phyloP scores from a whole-genome alignment of 2,797 vertebrate genomes.

The Gorsachius magnificus region DNA sequence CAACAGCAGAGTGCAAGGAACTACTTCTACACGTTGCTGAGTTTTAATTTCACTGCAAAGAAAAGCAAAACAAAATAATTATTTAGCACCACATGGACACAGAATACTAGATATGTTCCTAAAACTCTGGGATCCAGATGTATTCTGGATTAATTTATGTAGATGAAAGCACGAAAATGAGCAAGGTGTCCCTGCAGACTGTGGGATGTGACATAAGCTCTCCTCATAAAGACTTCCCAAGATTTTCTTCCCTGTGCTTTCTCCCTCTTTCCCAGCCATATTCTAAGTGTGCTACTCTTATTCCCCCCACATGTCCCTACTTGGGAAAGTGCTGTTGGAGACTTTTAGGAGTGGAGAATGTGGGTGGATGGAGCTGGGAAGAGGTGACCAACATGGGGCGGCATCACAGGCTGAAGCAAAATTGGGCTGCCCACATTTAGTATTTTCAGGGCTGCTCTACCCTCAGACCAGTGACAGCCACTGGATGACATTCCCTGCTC shows the following conservation, averaged over 20 bases:
- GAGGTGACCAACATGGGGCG: neutral
- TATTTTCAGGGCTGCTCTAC: neutral
- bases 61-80: neutral
- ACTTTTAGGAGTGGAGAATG: neutral
- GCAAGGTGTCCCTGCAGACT: neutral
- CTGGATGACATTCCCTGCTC: neutral
- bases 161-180: neutral
- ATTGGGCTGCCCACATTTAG: accelerated
- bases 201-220: neutral
- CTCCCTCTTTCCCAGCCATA: neutral
- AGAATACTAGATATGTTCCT: neutral
- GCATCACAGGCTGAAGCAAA: neutral
- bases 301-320: too few relatives aligned
- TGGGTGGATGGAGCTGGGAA: neutral
- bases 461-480: neutral
- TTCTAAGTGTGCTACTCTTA: accelerated
- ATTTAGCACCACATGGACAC: neutral
- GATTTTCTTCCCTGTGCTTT: neutral
- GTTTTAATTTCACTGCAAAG: conserved; percentile 21
- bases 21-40: neutral
- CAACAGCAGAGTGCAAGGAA: neutral
- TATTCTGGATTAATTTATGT: neutral
- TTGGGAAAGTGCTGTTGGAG: neutral
- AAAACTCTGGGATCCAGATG: neutral
- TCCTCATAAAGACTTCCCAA: neutral